A percentile compares a stretch with the other conserved stretches of the same genome.
phyloP scores from a whole-genome alignment of 2,113 vertebrate species.

The Sinocyclocheilus maitianheensis region DNA sequence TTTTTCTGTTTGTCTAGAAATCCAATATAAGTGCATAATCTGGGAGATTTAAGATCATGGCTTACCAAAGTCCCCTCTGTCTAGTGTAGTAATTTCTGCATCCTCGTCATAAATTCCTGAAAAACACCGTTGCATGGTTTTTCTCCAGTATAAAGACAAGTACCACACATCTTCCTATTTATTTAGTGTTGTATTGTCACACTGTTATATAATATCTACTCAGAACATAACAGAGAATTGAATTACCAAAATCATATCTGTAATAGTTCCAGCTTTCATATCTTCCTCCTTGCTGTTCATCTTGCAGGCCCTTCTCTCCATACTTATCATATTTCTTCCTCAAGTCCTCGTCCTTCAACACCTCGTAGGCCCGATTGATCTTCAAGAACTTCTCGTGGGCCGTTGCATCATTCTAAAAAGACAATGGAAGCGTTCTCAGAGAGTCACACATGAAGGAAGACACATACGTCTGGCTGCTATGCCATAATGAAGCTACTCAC shows the following conservation, averaged over 20 bases:
- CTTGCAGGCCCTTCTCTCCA: slow-evolving; percentile 92
- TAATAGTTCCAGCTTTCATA: slow-evolving; percentile 98
- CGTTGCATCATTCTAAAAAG: slow-evolving; percentile 82
- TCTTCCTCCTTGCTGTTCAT: slow-evolving; percentile 85
- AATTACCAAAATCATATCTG: slow-evolving; percentile 93
- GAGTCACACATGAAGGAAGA: background rate
- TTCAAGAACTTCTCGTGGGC: slow-evolving; percentile 94
- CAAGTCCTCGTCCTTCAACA: slow-evolving; percentile 95
- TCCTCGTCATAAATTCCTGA: slow-evolving; percentile 98
- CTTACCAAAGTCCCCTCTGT: slow-evolving; percentile 97
- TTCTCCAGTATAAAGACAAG: background rate
- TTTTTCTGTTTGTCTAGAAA: background rate
- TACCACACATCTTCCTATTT: background rate
- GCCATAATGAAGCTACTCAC: slow-evolving; percentile 72
- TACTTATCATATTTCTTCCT: slow-evolving; percentile 98
- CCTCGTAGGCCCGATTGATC: slow-evolving; percentile 95
- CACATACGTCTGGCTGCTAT: background rate
- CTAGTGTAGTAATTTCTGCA: slow-evolving; percentile 93
- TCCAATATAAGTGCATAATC: background rate
- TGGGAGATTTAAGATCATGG: slow-evolving; percentile 10
- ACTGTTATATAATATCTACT: background rate
- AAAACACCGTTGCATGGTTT: slow-evolving; percentile 46
- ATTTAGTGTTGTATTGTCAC: background rate
- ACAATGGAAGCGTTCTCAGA: background rate
- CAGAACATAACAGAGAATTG: background rate